Percentiles rank a stretch among this genome's conserved stretches.
phyloP scores from a whole-genome alignment of 2,113 vertebrate species.

The Odobenus rosmarus region DNA sequence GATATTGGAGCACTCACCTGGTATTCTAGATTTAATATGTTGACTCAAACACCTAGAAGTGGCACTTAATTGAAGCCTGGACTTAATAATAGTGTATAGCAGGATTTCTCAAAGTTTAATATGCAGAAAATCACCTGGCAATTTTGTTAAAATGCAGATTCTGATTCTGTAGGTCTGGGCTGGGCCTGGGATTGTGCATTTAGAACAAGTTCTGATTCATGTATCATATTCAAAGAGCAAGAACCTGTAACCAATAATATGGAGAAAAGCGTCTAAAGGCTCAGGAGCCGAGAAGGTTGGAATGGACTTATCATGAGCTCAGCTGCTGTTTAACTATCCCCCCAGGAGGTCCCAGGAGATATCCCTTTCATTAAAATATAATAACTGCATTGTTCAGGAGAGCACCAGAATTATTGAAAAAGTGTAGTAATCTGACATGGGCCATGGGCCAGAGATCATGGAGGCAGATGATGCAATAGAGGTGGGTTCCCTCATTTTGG shows the following conservation, averaged over 20 bases:
- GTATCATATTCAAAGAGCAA: not conserved
- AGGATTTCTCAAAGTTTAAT: not conserved
- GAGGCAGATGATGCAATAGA: not conserved
- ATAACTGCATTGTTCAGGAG: not conserved
- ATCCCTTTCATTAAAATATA: not conserved
- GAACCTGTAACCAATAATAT: not conserved
- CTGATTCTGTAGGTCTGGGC: not conserved
- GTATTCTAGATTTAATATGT: not conserved
- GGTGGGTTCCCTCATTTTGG: not conserved
- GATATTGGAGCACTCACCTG: not conserved
- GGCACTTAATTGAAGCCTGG: not conserved
- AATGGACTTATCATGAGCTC: not conserved
- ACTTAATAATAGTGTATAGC: not conserved
- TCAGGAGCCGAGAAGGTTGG: not conserved
- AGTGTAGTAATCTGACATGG: not conserved
- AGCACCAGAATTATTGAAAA: not conserved
- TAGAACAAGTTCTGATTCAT: not conserved
- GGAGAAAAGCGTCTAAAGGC: not conserved
- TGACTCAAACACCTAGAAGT: not conserved
- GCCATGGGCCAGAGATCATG: not conserved
- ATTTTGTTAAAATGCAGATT: not conserved
- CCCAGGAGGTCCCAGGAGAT: not conserved
- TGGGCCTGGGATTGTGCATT: not conserved
- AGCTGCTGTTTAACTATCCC: not conserved
- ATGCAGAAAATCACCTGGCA: not conserved